Conservation (phyloP, 2,888 invertebrate species). For the Sarcophaga rosellei region DNA sequence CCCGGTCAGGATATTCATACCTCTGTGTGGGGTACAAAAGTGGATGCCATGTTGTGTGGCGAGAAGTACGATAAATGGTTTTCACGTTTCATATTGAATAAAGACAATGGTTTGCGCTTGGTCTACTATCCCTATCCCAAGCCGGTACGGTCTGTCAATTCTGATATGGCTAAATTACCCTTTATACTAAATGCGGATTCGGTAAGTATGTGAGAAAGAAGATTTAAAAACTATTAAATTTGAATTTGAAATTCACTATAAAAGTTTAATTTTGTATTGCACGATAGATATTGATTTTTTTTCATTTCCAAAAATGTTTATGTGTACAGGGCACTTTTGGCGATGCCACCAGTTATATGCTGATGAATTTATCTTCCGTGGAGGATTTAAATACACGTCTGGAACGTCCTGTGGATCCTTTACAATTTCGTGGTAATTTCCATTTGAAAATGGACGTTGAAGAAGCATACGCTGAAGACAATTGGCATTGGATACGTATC, state of each 20-base stretch:
- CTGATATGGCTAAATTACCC: conserved; percentile 74
- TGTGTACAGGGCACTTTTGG: conserved; percentile 83
- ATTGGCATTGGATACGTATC: conserved; percentile 87
- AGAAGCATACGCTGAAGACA: conserved; percentile 85
- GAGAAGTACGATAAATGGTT: conserved; percentile 88
- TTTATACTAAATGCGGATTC: conserved; percentile 73
- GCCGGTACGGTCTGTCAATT: conserved; percentile 75
- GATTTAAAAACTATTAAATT: neutral
- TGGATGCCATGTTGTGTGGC: conserved; percentile 88
- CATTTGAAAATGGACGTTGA: conserved; percentile 84
- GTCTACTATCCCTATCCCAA: conserved; percentile 84
- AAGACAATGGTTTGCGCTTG: conserved; percentile 83
- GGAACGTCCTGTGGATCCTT: conserved; percentile 82
- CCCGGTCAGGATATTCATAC: conserved; percentile 78
- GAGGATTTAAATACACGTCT: conserved; percentile 85
- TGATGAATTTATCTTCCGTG: conserved; percentile 86
- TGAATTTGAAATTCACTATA: no score
- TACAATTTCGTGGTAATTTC: conserved; percentile 87
- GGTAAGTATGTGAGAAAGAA: conserved; percentile 67
- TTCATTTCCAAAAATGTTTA: conserved; percentile 27
- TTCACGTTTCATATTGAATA: conserved; percentile 81
- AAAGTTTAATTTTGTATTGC: no score
- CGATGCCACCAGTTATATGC: conserved; percentile 86
- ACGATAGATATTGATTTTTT: no score
- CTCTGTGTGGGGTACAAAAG: conserved; percentile 83